phyloP scores from a whole-genome alignment of 64 coral and sea anemone species.

The Stichodactyla mertensii region DNA sequence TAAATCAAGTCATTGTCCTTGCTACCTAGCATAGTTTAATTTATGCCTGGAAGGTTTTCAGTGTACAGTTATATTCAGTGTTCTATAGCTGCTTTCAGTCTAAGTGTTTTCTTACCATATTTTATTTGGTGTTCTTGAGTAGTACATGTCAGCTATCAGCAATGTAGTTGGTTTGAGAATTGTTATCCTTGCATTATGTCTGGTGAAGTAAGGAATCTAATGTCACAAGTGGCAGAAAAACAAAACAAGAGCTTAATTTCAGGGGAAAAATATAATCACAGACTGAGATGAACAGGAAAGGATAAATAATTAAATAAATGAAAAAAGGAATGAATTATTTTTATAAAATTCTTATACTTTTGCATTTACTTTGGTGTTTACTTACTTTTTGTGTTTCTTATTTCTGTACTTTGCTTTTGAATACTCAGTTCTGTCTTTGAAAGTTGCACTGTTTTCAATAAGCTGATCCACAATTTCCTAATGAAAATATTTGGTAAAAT shows the following conservation, averaged over 20 bases:
- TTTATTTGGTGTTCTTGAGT: slow-evolving; percentile 55
- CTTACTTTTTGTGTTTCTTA: slow-evolving; percentile 95
- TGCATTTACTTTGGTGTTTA: too few species aligned
- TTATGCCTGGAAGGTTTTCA: too few species aligned
- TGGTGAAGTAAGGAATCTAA: slow-evolving; percentile 2
- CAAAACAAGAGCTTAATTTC: background rate
- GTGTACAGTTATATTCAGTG: background rate
- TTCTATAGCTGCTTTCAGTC: background rate
- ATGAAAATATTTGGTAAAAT: background rate
- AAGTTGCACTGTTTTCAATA: slow-evolving; percentile 90
- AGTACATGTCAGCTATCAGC: slow-evolving; percentile 87
- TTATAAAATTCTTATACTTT: background rate
- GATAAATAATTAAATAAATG: background rate
- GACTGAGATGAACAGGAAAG: too few species aligned
- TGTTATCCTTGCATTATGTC: slow-evolving; percentile 65
- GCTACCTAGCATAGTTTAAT: too few species aligned
- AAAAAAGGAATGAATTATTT: background rate
- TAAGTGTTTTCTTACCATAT: slow-evolving; percentile 55
- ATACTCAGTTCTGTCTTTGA: slow-evolving; percentile 93
- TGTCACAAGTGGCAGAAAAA: background rate
- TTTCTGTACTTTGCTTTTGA: slow-evolving; percentile 96
- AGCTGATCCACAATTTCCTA: slow-evolving; percentile 96
- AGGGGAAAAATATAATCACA: too few species aligned
- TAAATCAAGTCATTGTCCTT: too few species aligned
- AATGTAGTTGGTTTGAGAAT: slow-evolving; percentile 67